Evolutionary conservation across 1,140 invertebrate species (phyloP).

Genomic region (Neelides sp.): DNA sequence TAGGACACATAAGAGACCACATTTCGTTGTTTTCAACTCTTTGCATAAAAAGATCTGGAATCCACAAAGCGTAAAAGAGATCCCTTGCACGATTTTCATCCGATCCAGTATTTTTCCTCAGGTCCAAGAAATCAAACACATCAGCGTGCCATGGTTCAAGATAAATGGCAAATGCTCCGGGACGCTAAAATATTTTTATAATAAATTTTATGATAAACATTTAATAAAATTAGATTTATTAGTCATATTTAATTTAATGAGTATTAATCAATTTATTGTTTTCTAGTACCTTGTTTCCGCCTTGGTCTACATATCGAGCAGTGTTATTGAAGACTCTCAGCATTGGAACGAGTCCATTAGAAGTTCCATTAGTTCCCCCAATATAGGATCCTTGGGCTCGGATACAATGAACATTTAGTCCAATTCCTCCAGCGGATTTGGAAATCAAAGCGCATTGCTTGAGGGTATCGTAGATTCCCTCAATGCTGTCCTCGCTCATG

Average conservation of each 20-base stretch:
- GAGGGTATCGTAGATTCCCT: conserved; percentile 93
- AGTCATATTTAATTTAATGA: not conserved
- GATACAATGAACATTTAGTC: conserved; percentile 92
- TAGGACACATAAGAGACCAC: conserved; percentile 96
- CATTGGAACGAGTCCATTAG: conserved; percentile 97
- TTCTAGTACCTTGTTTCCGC: conserved; percentile 70
- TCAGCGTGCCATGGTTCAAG: conserved; percentile 98
- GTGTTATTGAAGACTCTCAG: conserved; percentile 91
- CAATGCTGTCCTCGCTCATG: conserved; percentile 92
- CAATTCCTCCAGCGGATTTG: conserved; percentile 95
- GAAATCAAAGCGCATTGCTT: conserved; percentile 92
- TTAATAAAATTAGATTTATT: not conserved
- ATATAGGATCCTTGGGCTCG: conserved; percentile 82
- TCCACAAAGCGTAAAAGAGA: conserved; percentile 97
- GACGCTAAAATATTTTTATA: conserved; percentile 43
- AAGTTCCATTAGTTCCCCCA: conserved; percentile 84
- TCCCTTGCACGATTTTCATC: conserved; percentile 87
- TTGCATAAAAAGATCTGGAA: conserved; percentile 97
- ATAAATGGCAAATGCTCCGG: conserved; percentile 98
- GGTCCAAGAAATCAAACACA: conserved; percentile 86
- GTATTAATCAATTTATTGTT: no score
- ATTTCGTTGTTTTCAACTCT: conserved; percentile 72
- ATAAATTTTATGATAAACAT: not conserved
- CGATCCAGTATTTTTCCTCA: conserved; percentile 88
- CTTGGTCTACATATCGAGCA: conserved; percentile 94